These are phyloP conservation scores for Formica exsecta DNA, from an alignment of 1,140 invertebrate genomes.

Conservation along the genomic window DNA sequence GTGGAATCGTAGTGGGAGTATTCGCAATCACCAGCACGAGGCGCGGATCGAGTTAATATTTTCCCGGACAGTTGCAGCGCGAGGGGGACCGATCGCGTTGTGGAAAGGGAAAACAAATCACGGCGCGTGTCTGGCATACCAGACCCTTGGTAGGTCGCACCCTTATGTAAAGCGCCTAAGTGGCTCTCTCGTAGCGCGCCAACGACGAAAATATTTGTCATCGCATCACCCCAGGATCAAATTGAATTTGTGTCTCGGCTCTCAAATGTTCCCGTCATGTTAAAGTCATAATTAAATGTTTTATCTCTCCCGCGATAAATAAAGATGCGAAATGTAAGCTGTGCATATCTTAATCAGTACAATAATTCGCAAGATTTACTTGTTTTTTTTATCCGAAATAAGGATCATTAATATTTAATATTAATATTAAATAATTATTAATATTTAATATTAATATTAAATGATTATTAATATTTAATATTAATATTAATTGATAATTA, in stretches of 20 bases:
- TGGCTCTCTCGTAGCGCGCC: slow-evolving; percentile 76
- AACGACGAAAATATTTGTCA: slow-evolving; percentile 82
- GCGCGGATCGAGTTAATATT: slow-evolving; percentile 77
- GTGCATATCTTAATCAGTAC: background rate
- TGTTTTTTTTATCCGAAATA: background rate
- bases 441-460: too few relatives aligned
- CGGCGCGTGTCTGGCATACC: slow-evolving; percentile 84
- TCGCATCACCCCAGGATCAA: slow-evolving; percentile 76
- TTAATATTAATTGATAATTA: background rate
- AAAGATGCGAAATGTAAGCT: background rate
- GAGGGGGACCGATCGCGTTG: slow-evolving; percentile 49
- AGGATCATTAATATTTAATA: background rate
- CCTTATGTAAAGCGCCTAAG: slow-evolving; percentile 84
- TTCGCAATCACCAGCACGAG: slow-evolving; percentile 65
- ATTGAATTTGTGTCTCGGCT: slow-evolving; percentile 72
- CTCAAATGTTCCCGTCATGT: slow-evolving; percentile 29
- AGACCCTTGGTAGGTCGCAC: slow-evolving; percentile 82
- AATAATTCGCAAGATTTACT: background rate
- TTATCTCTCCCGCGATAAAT: background rate
- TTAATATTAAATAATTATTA: too few relatives aligned
- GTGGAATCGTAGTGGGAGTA: slow-evolving; percentile 51
- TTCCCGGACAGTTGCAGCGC: slow-evolving; percentile 61
- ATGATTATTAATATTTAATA: too few relatives aligned
- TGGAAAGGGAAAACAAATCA: slow-evolving; percentile 84
- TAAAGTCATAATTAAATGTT: slow-evolving; percentile 66